Conservation (phyloP, 1,140 invertebrate species). For the Grapholita molesta region DNA sequence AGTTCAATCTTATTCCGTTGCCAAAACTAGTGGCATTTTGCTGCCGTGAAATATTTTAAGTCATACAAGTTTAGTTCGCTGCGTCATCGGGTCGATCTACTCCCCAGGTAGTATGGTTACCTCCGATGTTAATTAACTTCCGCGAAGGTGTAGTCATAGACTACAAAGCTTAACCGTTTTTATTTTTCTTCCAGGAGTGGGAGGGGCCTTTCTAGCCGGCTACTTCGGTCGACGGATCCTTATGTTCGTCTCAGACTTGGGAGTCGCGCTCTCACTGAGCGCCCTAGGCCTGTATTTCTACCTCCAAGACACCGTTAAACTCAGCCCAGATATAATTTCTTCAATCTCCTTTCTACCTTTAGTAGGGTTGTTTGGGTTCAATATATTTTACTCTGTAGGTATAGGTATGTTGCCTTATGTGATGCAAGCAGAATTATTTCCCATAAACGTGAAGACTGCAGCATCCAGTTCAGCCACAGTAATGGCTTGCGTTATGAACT, state of each 20-base stretch:
- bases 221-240: slow-evolving; percentile 85
- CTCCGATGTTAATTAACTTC: too few relatives aligned
- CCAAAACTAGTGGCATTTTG: too few relatives aligned
- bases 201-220: slow-evolving; percentile 85
- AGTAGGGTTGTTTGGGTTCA: slow-evolving; percentile 79
- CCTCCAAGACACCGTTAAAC: slow-evolving; percentile 57
- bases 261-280: slow-evolving; percentile 77
- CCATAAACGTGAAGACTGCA: slow-evolving; percentile 80
- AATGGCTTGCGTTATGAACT: slow-evolving; percentile 70
- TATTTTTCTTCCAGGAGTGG: slow-evolving; percentile 70
- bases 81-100: too few relatives aligned
- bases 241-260: slow-evolving; percentile 80
- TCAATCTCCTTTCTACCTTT: slow-evolving; percentile 76
- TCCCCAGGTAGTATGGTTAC: too few relatives aligned
- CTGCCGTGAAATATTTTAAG: too few relatives aligned
- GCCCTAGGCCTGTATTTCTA: slow-evolving; percentile 77
- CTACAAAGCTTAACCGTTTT: too few relatives aligned
- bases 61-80: too few relatives aligned
- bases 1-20: too few relatives aligned
- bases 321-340: slow-evolving; percentile 44
- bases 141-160: too few relatives aligned
- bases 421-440: slow-evolving; percentile 81
- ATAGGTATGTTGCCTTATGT: slow-evolving; percentile 81
- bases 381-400: slow-evolving; percentile 79
- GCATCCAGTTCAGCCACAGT: slow-evolving; percentile 71